Percentiles rank a stretch among this genome's conserved stretches.
Conservation (phyloP, 2,797 vertebrate species). For the Notoglanidium macrostoma region DNA sequence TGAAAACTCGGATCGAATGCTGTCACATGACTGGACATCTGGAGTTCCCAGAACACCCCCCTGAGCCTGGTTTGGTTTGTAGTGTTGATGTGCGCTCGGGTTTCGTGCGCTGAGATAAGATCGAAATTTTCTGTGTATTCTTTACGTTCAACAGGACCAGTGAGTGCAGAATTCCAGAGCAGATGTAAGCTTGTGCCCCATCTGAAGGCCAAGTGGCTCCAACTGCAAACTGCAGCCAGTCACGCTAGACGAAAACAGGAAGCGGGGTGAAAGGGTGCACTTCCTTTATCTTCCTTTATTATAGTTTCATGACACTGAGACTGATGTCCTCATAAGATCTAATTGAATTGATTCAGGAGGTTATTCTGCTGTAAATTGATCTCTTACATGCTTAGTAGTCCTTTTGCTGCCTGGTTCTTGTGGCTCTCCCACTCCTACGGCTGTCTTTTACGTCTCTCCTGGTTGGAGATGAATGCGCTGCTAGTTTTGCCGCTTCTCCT, state of each 20-base stretch:
- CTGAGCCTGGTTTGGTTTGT: conserved; percentile 60
- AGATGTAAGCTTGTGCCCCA: conserved; percentile 43
- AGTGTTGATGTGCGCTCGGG: conserved; percentile 62
- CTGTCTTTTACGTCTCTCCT: conserved; percentile 7
- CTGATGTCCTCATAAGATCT: not conserved
- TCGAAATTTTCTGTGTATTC: conserved; percentile 66
- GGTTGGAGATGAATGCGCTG: conserved; percentile 41
- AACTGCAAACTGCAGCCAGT: conserved; percentile 60
- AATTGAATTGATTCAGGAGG: not conserved
- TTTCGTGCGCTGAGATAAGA: conserved; percentile 72
- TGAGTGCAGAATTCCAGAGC: conserved; percentile 56
- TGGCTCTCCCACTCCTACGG: not conserved
- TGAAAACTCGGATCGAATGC: conserved; percentile 60
- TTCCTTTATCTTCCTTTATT: conserved; percentile 48
- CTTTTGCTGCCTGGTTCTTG: conserved; percentile 21
- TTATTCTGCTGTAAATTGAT: not conserved
- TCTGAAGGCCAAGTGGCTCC: conserved; percentile 58
- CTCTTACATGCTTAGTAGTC: conserved; percentile 9
- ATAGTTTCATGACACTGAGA: not conserved
- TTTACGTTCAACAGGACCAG: conserved; percentile 61
- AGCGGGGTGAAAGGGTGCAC: conserved; percentile 62
- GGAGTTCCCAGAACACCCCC: conserved; percentile 64
- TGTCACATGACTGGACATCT: conserved; percentile 57
- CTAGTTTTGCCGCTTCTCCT: conserved; percentile 17
- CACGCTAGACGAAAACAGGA: conserved; percentile 67